Conservation (phyloP, 2,797 vertebrate species). For the Loriculus beryllinus region DNA sequence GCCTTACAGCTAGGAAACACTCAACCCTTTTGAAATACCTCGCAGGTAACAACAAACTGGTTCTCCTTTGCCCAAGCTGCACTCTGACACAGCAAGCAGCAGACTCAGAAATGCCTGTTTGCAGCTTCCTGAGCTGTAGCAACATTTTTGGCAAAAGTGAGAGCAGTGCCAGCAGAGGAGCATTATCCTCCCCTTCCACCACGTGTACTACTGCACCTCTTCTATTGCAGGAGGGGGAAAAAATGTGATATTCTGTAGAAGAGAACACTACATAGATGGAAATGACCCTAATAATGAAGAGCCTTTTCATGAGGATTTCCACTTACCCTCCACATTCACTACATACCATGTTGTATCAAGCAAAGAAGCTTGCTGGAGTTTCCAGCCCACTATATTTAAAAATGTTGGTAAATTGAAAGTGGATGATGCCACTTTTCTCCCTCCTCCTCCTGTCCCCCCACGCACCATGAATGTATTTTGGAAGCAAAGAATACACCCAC, state of each 20-base stretch:
- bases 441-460: background rate
- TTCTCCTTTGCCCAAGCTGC: background rate
- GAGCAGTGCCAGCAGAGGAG: background rate
- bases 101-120: background rate
- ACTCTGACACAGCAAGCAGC: background rate
- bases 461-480: background rate
- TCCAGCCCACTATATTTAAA: background rate
- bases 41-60: background rate
- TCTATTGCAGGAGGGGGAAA: background rate
- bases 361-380: background rate
- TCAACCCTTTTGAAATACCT: background rate
- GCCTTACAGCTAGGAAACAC: background rate
- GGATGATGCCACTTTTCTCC: background rate
- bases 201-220: background rate
- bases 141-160: background rate
- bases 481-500: constrained; percentile 19
- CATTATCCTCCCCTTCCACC: background rate
- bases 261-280: fast-evolving
- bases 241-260: background rate
- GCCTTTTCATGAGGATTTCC: background rate
- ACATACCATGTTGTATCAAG: background rate
- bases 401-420: background rate
- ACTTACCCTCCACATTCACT: background rate
- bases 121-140: background rate
- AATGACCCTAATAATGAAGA: background rate